These are phyloP conservation scores for Coptodon rendalli DNA, from an alignment of 2,113 vertebrate species.

Conservation along the genomic window DNA sequence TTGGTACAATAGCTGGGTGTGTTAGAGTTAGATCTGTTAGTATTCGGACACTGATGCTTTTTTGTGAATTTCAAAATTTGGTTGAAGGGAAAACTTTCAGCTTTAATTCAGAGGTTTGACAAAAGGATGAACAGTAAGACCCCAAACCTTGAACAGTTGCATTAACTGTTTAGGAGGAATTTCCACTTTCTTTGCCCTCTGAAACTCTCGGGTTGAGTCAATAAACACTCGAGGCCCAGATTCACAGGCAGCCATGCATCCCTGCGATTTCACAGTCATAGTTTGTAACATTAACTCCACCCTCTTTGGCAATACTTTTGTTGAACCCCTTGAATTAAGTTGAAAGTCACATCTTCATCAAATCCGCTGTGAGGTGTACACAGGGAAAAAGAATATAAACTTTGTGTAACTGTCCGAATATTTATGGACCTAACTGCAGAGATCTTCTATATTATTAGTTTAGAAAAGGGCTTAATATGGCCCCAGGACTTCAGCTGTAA, in stretches of 20 bases:
- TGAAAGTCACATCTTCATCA: not conserved
- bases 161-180: not conserved
- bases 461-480: not conserved
- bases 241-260: not conserved
- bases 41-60: not conserved
- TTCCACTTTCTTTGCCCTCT: not conserved
- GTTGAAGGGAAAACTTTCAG: not conserved
- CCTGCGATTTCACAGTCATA: not conserved
- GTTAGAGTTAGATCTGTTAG: not conserved
- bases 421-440: not conserved
- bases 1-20: not conserved
- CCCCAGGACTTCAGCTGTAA: not conserved
- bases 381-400: not conserved
- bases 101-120: not conserved
- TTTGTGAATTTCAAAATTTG: not conserved
- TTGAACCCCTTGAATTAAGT: not conserved
- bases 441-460: not conserved
- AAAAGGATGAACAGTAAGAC: not conserved
- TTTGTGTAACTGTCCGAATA: not conserved
- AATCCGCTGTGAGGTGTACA: not conserved
- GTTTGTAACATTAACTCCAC: not conserved
- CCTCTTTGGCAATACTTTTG: not conserved
- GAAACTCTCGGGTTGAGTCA: not conserved
- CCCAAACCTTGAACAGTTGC: not conserved
- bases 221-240: not conserved